Evolutionary conservation across 37 sponge, comb jelly and placozoan genomes (phyloP).

Genomic region (Haliclona indistincta): DNA sequence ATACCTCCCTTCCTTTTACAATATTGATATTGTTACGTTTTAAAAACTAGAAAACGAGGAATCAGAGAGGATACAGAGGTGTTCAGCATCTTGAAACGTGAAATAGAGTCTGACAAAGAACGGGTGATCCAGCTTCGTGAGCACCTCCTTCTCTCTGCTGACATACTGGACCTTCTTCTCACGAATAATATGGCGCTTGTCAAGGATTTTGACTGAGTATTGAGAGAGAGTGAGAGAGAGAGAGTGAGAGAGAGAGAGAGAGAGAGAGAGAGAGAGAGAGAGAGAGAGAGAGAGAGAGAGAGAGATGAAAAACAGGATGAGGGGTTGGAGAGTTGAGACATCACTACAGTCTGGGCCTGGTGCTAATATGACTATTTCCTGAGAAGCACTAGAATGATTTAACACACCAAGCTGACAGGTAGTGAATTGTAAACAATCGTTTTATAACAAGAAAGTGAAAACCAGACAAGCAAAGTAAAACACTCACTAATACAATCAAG

Average conservation of each 20-base stretch:
- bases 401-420: too few species aligned
- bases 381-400: too few species aligned
- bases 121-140: slow-evolving; percentile 78
- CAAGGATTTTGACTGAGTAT: slow-evolving; percentile 86
- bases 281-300: slow-evolving; percentile 11
- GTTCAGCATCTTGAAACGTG: slow-evolving; percentile 95
- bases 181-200: slow-evolving; percentile 88
- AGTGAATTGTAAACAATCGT: too few species aligned
- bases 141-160: slow-evolving; percentile 89
- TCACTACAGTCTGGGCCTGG: too few species aligned
- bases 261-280: slow-evolving; percentile 10
- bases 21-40: not conserved
- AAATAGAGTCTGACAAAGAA: slow-evolving; percentile 93
- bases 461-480: not conserved
- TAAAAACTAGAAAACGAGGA: not conserved
- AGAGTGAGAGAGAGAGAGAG: slow-evolving; percentile 6
- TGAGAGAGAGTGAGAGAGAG: not conserved
- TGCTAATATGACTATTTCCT: too few species aligned
- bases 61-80: slow-evolving; percentile 79
- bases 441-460: too few species aligned
- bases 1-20: too few species aligned
- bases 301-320: too few species aligned
- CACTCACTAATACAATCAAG: not conserved
- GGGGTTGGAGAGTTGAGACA: too few species aligned
- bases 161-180: slow-evolving; percentile 96